Conservation (phyloP, 2,113 vertebrate genomes). For the Hemiscyllium ocellatum region DNA sequence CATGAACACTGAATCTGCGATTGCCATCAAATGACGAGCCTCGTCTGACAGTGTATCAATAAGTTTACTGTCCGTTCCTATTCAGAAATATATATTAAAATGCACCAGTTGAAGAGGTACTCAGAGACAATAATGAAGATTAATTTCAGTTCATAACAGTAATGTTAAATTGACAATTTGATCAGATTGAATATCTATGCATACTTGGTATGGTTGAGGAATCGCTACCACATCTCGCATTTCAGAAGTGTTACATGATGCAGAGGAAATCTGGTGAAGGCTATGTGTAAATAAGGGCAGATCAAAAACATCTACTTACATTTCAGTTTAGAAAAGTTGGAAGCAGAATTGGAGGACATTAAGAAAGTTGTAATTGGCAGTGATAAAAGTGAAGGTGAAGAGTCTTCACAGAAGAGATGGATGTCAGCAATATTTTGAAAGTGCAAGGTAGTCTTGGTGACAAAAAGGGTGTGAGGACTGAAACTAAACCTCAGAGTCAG, state of each 20-base stretch:
- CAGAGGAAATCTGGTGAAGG: neutral
- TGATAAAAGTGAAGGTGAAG: neutral
- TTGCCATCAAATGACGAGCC: conserved; percentile 53
- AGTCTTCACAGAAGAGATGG: neutral
- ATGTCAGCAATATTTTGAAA: neutral
- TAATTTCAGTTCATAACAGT: neutral
- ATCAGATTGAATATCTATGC: neutral
- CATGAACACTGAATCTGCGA: conserved; percentile 55
- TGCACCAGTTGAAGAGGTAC: neutral
- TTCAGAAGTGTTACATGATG: neutral
- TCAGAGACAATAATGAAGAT: neutral
- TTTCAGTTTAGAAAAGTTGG: neutral
- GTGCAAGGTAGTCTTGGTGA: neutral
- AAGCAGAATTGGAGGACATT: neutral
- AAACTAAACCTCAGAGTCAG: neutral
- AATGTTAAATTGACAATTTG: conserved; percentile 16
- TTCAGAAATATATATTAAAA: neutral
- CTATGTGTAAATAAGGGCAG: neutral
- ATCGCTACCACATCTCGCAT: neutral
- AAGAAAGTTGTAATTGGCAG: neutral
- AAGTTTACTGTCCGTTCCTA: conserved; percentile 58
- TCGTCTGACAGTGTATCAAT: conserved; percentile 56
- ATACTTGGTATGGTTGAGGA: neutral
- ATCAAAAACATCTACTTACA: neutral
- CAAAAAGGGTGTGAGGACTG: neutral